These are phyloP conservation scores for Netelia melanura DNA, from an alignment of 2,888 invertebrate genomes.

Conservation along the genomic window DNA sequence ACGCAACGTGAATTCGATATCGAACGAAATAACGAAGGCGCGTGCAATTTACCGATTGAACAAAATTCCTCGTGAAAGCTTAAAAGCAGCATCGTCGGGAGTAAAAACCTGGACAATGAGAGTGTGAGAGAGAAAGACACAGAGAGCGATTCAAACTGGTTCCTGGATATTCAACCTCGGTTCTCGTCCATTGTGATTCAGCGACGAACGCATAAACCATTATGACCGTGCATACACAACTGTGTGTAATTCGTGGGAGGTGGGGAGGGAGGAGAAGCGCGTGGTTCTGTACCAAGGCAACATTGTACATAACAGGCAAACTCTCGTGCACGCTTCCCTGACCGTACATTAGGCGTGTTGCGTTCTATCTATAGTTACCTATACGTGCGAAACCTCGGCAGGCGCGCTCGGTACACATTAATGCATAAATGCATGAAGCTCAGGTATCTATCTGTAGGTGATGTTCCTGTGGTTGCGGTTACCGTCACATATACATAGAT, in stretches of 20 bases:
- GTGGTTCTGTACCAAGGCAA: neutral
- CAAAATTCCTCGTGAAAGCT: too few species aligned
- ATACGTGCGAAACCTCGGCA: neutral
- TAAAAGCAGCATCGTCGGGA: too few species aligned
- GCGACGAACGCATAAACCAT: conserved; percentile 45
- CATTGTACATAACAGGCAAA: neutral
- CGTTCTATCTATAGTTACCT: neutral
- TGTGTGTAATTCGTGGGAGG: conserved; percentile 8
- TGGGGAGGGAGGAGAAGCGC: neutral
- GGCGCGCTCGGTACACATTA: conserved; percentile 4
- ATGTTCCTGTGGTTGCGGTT: conserved; percentile 34
- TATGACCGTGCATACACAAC: neutral
- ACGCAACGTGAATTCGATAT: too few species aligned
- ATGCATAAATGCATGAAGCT: conserved; percentile 54
- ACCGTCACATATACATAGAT: conserved; percentile 1
- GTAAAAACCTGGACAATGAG: too few species aligned
- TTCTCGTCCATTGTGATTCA: conserved; percentile 44
- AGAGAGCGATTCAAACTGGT: conserved; percentile 29
- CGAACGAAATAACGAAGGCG: too few species aligned
- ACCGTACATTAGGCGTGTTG: conserved; percentile 3
- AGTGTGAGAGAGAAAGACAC: neutral
- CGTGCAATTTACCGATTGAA: too few species aligned
- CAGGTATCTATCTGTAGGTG: conserved; percentile 31
- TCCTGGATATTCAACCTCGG: conserved; percentile 49
- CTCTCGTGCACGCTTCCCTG: conserved; percentile 19